These are phyloP conservation scores for Hydroisotoma schaefferi DNA, from an alignment of 2,888 invertebrate genomes.

Conservation along the genomic window DNA sequence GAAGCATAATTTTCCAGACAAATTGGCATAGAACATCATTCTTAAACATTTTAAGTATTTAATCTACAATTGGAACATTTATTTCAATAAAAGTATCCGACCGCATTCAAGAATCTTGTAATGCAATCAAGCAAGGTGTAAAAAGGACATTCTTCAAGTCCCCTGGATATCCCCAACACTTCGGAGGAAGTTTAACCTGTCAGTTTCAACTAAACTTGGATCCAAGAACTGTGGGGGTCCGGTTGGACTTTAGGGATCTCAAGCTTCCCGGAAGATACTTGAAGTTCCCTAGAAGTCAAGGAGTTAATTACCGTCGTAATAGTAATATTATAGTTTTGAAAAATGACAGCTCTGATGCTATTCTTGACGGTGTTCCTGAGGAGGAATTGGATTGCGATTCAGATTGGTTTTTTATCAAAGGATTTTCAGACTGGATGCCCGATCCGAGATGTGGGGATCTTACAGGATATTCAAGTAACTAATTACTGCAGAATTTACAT, in stretches of 20 bases:
- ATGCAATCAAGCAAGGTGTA: conserved; percentile 11
- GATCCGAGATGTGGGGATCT: conserved; percentile 42
- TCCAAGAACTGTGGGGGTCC: conserved; percentile 30
- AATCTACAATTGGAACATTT: no score
- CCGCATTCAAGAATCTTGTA: conserved; percentile 23
- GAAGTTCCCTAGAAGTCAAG: no score
- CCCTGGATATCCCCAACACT: conserved; percentile 28
- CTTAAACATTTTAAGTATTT: no score
- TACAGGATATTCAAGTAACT: conserved; percentile 37
- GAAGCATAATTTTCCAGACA: no score
- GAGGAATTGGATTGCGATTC: conserved; percentile 35
- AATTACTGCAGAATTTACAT: background rate
- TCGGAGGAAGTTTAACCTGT: conserved; percentile 34
- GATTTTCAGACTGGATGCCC: conserved; percentile 37
- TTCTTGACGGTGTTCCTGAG: conserved; percentile 16
- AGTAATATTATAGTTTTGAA: conserved; percentile 35
- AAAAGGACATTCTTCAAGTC: conserved; percentile 35
- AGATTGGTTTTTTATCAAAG: conserved; percentile 39
- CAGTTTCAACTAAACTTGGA: conserved; percentile 33
- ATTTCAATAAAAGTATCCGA: background rate
- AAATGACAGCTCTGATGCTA: conserved; percentile 26
- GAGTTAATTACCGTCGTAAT: no score
- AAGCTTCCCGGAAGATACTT: background rate
- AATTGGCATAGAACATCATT: no score
- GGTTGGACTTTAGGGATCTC: conserved; percentile 12